phyloP scores from a whole-genome alignment of 2,797 vertebrate genomes.

The Phyllotis vaccarum region DNA sequence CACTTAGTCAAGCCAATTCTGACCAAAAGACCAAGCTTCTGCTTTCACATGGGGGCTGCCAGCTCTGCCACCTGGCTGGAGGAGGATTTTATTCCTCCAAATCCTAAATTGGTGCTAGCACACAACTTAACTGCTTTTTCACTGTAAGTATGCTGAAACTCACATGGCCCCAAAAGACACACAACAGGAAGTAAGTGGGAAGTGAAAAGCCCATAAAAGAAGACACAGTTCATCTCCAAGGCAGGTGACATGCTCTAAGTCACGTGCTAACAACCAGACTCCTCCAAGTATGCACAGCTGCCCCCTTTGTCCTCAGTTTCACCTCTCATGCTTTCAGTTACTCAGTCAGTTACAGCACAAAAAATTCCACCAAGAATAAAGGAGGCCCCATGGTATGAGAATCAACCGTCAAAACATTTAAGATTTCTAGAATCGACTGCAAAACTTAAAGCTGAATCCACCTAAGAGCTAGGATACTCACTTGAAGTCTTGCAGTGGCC shows the following conservation, averaged over 20 bases:
- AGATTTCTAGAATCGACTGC: neutral
- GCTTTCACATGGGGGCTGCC: neutral
- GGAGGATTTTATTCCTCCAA: no score
- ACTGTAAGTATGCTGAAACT: neutral
- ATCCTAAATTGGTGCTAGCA: no score
- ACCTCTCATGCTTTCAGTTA: neutral
- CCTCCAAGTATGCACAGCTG: neutral
- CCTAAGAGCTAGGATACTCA: neutral
- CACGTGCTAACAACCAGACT: neutral
- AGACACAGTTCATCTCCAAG: neutral
- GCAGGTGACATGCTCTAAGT: neutral
- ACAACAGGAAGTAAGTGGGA: neutral
- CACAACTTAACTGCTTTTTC: no score
- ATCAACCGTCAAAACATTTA: conserved; percentile 25
- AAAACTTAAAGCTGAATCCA: neutral
- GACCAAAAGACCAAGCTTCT: neutral
- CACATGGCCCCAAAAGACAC: neutral
- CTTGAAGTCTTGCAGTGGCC: neutral
- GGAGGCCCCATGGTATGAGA: neutral
- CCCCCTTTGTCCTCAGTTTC: neutral
- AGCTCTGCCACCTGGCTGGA: no score
- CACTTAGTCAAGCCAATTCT: neutral
- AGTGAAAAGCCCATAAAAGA: neutral
- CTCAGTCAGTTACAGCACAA: neutral
- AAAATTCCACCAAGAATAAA: neutral